These are phyloP conservation scores for Amorpha juglandis DNA, from an alignment of 2,888 invertebrate species.

Conservation along the genomic window DNA sequence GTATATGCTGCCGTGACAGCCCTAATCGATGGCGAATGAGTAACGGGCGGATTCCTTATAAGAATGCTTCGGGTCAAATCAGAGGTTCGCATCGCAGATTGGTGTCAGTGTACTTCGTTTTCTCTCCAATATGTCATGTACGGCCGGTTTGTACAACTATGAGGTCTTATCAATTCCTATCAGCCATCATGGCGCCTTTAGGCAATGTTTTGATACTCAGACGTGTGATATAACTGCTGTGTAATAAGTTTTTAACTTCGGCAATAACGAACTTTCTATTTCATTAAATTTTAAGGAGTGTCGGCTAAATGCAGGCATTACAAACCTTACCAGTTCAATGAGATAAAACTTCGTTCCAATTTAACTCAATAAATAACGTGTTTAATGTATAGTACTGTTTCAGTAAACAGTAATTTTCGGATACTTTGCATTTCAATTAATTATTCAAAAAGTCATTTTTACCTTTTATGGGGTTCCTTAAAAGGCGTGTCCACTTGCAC, in stretches of 20 bases:
- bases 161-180: constrained; percentile 52
- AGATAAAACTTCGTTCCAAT: no score
- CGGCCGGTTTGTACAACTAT: constrained; percentile 54
- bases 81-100: constrained; percentile 72
- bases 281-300: constrained; percentile 23
- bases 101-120: constrained; percentile 78
- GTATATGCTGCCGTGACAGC: constrained; percentile 44
- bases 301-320: not conserved
- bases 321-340: not conserved
- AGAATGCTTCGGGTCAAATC: constrained; percentile 76
- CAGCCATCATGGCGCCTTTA: constrained; percentile 45
- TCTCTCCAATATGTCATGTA: constrained; percentile 75
- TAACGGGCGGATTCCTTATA: constrained; percentile 78
- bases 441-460: no score
- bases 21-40: constrained; percentile 64
- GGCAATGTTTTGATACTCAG: constrained; percentile 37
- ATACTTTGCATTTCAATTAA: no score
- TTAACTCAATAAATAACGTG: no score
- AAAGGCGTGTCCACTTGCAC: no score
- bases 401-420: no score
- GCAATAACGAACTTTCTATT: constrained; percentile 28
- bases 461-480: no score
- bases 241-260: constrained; percentile 28
- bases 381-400: no score
- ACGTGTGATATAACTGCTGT: constrained; percentile 27